A percentile compares a stretch with the other conserved stretches of the same genome.
Conservation (phyloP, 2,113 vertebrate genomes). For the Mungos mungo region DNA sequence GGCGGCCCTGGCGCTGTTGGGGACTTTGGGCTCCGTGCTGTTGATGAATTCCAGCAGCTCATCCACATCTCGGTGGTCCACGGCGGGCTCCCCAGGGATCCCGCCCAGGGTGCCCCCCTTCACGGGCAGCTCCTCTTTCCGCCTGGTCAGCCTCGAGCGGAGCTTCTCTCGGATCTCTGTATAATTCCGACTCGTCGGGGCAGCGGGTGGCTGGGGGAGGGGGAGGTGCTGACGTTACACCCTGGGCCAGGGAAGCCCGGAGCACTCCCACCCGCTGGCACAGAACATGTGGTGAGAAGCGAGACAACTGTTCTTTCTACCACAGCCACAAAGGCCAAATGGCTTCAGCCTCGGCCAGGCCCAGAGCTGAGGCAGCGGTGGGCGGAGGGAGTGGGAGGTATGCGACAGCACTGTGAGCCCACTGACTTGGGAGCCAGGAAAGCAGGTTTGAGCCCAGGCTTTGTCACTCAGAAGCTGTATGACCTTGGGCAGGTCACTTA, state of each 20-base stretch:
- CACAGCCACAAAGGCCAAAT: conserved; percentile 52
- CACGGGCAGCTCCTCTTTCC: conserved; percentile 96
- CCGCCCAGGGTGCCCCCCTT: conserved; percentile 87
- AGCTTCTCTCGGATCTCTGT: conserved; percentile 98
- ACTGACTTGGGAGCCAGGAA: conserved; percentile 24
- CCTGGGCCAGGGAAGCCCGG: conserved; percentile 54
- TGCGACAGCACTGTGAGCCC: background rate
- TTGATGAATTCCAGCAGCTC: conserved; percentile 98
- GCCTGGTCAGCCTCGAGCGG: conserved; percentile 94
- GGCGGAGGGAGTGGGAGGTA: background rate
- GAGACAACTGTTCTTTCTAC: conserved; percentile 54
- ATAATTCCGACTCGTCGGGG: conserved; percentile 98
- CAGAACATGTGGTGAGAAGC: conserved; percentile 59
- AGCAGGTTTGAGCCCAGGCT: conserved; percentile 56
- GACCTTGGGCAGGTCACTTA: conserved; percentile 74
- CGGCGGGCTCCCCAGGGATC: conserved; percentile 88
- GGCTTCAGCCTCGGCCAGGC: conserved; percentile 44
- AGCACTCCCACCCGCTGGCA: conserved; percentile 67
- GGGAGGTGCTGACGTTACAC: conserved; percentile 69
- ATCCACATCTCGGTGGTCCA: conserved; percentile 95
- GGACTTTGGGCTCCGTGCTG: conserved; percentile 95
- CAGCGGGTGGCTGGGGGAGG: conserved; percentile 92
- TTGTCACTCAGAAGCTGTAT: conserved; percentile 66
- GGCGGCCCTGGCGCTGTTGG: conserved; percentile 98
- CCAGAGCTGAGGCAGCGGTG: background rate